These are phyloP conservation scores for Calosoma granatense DNA, from an alignment of 1,140 invertebrate species.

Conservation along the genomic window DNA sequence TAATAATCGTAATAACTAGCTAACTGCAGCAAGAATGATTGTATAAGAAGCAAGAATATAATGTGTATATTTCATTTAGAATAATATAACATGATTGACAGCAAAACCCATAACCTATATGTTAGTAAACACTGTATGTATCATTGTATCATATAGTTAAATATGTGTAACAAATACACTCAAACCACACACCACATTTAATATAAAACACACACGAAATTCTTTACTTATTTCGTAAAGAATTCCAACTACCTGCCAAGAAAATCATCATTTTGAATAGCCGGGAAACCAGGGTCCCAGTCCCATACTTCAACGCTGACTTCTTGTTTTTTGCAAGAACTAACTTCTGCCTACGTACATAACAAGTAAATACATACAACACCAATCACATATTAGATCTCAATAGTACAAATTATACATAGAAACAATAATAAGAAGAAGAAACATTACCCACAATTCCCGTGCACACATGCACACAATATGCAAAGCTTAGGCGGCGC, in stretches of 20 bases:
- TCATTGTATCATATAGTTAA: too few species aligned
- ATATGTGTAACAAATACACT: neutral
- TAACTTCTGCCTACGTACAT: conserved; percentile 55
- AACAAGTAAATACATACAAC: neutral
- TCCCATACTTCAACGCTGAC: conserved; percentile 68
- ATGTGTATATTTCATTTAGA: too few species aligned
- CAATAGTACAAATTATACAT: conserved; percentile 10
- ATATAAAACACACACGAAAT: neutral
- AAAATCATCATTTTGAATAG: conserved; percentile 71
- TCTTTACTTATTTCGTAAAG: neutral
- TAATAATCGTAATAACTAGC: too few species aligned
- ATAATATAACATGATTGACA: too few species aligned
- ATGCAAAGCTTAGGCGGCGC: neutral
- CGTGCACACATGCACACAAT: neutral
- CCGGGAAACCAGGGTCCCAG: conserved; percentile 71
- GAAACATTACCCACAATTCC: neutral
- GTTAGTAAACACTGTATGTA: too few species aligned
- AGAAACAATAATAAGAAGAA: neutral
- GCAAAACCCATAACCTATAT: neutral
- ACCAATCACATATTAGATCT: conserved; percentile 4
- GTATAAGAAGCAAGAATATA: too few species aligned
- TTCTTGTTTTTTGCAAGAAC: conserved; percentile 56
- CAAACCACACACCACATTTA: too few species aligned
- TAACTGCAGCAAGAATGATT: too few species aligned
- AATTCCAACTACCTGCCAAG: conserved; percentile 60